Percentiles rank a stretch among this genome's conserved stretches.
These are phyloP conservation scores for Marronus borbonicus DNA, from an alignment of 2,888 invertebrate species.

Conservation along the genomic window DNA sequence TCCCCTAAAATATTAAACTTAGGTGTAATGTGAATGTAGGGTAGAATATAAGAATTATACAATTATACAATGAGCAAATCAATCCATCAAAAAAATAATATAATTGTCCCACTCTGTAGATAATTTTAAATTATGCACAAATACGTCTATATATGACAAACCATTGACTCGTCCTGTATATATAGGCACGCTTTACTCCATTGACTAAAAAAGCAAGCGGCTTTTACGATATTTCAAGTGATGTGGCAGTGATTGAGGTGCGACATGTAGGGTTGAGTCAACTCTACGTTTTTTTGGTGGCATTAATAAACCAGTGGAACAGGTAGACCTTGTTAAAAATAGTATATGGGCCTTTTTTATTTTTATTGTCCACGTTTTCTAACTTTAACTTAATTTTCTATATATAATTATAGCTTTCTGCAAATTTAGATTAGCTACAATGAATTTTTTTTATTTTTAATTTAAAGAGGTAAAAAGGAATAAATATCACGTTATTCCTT, in stretches of 20 bases:
- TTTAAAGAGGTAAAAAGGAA: background rate
- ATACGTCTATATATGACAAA: no score
- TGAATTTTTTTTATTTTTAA: background rate
- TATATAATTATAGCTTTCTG: background rate
- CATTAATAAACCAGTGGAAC: conserved; percentile 33
- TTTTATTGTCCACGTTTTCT: conserved; percentile 17
- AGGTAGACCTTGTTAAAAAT: conserved; percentile 43
- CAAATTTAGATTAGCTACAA: background rate
- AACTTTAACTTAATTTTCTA: conserved; percentile 1
- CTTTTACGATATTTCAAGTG: conserved; percentile 32
- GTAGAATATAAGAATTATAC: no score
- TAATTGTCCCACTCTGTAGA: no score
- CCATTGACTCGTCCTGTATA: no score
- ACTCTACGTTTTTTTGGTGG: conserved; percentile 25
- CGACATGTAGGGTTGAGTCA: conserved; percentile 38
- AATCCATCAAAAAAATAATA: no score
- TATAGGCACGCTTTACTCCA: conserved; percentile 1
- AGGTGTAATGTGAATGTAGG: no score
- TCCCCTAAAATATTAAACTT: no score
- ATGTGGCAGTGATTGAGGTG: conserved; percentile 43
- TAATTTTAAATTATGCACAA: no score
- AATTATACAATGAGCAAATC: no score
- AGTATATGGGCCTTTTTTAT: conserved; percentile 20
- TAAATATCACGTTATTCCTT: no score
- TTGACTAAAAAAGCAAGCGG: conserved; percentile 31